Percentiles rank a stretch among this genome's conserved stretches.
phyloP scores from a whole-genome alignment of 2,113 vertebrate species.

The Psophia crepitans region DNA sequence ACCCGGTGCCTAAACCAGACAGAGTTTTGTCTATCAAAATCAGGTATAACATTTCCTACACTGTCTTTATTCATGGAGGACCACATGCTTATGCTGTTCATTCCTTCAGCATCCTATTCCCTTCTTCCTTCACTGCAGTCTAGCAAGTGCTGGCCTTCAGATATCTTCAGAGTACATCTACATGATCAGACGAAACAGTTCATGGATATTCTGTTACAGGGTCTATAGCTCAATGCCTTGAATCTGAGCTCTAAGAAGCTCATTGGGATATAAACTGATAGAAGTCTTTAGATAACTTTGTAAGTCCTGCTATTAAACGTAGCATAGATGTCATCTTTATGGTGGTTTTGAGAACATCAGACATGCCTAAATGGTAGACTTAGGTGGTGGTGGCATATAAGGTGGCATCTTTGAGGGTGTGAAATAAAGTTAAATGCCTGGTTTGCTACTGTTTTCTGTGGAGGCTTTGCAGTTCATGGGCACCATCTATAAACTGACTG shows the following conservation, averaged over 20 bases:
- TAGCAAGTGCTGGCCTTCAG: not conserved
- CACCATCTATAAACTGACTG: not conserved
- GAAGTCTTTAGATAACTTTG: not conserved
- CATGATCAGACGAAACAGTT: not conserved
- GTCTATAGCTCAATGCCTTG: not conserved
- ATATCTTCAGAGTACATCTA: not conserved
- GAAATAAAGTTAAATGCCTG: not conserved
- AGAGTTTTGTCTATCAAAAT: not conserved
- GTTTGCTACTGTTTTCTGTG: not conserved
- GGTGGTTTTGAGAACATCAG: not conserved
- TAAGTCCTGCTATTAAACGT: not conserved
- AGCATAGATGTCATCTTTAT: not conserved
- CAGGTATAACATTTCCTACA: not conserved
- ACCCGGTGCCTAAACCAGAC: not conserved
- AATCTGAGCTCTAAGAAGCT: not conserved
- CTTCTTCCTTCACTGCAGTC: not conserved
- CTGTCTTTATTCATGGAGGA: not conserved
- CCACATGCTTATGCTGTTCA: not conserved
- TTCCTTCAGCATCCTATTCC: not conserved
- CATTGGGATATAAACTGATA: not conserved
- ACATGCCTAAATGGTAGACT: not conserved
- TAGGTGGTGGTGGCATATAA: not conserved
- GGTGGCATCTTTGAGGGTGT: not conserved
- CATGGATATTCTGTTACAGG: not conserved
- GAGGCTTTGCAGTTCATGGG: not conserved